Percentiles rank a stretch among this genome's conserved stretches.
Evolutionary conservation across 2,888 invertebrate species (phyloP).

Genomic region (Leucophora obtusa): DNA sequence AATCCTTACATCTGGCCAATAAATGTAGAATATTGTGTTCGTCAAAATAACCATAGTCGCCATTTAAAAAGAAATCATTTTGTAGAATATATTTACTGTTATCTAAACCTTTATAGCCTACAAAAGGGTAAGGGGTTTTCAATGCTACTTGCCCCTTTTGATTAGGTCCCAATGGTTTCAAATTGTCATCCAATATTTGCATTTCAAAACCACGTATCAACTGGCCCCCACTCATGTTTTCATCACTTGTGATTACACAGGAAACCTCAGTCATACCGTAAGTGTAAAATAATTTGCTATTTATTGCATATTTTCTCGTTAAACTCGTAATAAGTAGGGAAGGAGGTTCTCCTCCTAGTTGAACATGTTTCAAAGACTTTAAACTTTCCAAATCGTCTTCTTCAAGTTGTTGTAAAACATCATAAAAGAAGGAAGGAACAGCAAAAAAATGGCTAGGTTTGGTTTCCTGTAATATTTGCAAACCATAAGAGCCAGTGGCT

Average conservation of each 20-base stretch:
- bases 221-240: slow-evolving; percentile 52
- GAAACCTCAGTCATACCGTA: slow-evolving; percentile 66
- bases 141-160: slow-evolving; percentile 58
- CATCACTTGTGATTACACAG: slow-evolving; percentile 60
- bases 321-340: slow-evolving; percentile 41
- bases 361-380: slow-evolving; percentile 51
- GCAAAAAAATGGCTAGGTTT: slow-evolving; percentile 62
- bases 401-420: slow-evolving; percentile 44
- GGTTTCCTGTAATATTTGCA: slow-evolving; percentile 51
- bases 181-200: slow-evolving; percentile 60
- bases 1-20: slow-evolving; percentile 50
- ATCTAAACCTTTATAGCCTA: slow-evolving; percentile 49
- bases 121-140: slow-evolving; percentile 56
- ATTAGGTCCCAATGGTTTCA: slow-evolving; percentile 49
- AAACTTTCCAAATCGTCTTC: slow-evolving; percentile 47
- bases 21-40: slow-evolving; percentile 51
- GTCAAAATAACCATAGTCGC: slow-evolving; percentile 64
- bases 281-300: slow-evolving; percentile 54
- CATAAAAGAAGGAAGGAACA: slow-evolving; percentile 59
- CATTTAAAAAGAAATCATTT: slow-evolving; percentile 60
- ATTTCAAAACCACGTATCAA: slow-evolving; percentile 54
- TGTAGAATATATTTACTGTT: slow-evolving; percentile 26
- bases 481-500: slow-evolving; percentile 32
- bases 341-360: slow-evolving; percentile 63
- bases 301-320: slow-evolving; percentile 37